Conservation (phyloP, 1,140 invertebrate genomes). For the Penaeus japonicus region DNA sequence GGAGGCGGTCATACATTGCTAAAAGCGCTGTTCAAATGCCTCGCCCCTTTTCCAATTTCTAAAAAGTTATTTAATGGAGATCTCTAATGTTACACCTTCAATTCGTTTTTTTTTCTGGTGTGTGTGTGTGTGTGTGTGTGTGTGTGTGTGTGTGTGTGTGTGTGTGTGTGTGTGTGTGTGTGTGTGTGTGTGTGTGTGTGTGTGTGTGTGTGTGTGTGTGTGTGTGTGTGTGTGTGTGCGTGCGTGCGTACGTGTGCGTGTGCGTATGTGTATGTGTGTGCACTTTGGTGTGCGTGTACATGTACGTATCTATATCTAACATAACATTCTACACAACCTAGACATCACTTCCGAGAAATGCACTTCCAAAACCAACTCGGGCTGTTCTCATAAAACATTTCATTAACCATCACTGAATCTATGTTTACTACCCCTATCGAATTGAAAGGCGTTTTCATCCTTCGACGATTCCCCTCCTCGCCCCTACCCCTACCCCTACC, state of each 20-base stretch:
- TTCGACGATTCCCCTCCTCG: too few species aligned
- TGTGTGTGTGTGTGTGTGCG: not conserved
- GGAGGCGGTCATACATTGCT: too few species aligned
- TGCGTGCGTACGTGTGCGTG: not conserved
- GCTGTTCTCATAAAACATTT: too few species aligned
- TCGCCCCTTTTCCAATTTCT: too few species aligned
- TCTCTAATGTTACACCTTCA: not conserved
- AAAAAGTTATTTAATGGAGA: not conserved
- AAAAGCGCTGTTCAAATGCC: too few species aligned
- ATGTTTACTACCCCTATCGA: too few species aligned
- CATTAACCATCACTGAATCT: too few species aligned
- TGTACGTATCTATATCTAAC: not conserved
- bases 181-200: slow-evolving; percentile 1
- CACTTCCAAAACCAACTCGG: too few species aligned
- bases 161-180: not conserved
- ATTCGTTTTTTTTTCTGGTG: not conserved
- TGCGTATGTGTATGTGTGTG: not conserved
- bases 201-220: not conserved
- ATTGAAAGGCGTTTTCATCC: too few species aligned
- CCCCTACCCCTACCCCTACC: too few species aligned
- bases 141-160: not conserved
- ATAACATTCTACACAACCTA: not conserved
- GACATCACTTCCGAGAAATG: too few species aligned
- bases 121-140: not conserved
- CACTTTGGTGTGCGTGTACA: not conserved